These are phyloP conservation scores for Ranitomeya variabilis DNA, from an alignment of 2,113 vertebrate genomes.

Conservation along the genomic window DNA sequence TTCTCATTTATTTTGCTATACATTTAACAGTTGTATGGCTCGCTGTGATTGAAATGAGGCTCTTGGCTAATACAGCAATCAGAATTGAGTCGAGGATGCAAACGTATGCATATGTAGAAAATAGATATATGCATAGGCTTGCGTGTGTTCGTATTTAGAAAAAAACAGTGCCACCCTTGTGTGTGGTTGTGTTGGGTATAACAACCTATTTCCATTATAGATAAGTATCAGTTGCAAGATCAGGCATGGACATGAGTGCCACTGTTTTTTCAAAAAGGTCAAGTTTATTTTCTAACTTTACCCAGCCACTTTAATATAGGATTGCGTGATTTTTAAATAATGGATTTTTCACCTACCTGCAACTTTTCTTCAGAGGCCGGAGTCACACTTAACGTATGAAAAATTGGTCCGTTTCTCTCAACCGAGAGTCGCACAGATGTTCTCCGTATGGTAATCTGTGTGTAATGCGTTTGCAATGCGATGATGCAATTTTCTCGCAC, in stretches of 20 bases:
- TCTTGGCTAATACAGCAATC: not conserved
- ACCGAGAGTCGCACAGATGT: no score
- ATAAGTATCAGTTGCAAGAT: not conserved
- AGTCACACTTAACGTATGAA: no score
- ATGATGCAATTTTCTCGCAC: no score
- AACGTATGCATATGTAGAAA: not conserved
- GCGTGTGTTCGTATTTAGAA: not conserved
- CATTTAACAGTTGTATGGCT: not conserved
- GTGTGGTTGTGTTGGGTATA: not conserved
- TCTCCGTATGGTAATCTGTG: no score
- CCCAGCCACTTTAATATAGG: no score
- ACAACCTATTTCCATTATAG: not conserved
- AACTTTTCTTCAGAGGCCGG: no score
- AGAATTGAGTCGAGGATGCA: not conserved
- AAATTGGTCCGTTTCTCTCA: no score
- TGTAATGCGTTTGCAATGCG: no score
- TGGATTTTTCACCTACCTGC: no score
- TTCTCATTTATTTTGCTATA: conserved; percentile 18
- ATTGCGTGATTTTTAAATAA: not conserved
- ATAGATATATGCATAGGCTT: not conserved
- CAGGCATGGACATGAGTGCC: not conserved
- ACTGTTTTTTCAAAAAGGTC: not conserved
- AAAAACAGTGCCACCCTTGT: not conserved
- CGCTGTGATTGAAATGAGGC: not conserved
- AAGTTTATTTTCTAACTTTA: not conserved